Evolutionary conservation across 2,113 vertebrate genomes (phyloP).

Genomic region (Rallus limicola): DNA sequence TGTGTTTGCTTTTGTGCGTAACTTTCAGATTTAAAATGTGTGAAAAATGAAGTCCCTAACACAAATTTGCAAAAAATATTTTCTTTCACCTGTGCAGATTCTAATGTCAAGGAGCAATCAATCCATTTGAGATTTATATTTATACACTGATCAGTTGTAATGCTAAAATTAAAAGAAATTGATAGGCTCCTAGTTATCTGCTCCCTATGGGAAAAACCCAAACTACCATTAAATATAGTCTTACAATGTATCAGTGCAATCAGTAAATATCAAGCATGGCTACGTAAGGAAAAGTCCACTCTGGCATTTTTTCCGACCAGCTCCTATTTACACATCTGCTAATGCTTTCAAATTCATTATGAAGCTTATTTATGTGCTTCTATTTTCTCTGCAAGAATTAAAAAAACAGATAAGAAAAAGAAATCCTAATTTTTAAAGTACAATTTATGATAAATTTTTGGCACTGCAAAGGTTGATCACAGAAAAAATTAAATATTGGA

Average conservation of each 20-base stretch:
- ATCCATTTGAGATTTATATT: neutral
- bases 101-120: fast-evolving
- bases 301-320: neutral
- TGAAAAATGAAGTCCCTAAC: neutral
- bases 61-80: neutral
- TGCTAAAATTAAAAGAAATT: neutral
- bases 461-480: neutral
- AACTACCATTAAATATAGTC: neutral
- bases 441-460: constrained; percentile 38
- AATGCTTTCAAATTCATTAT: neutral
- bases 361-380: constrained; percentile 4
- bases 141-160: neutral
- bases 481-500: neutral
- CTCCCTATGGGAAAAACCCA: neutral
- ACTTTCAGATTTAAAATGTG: neutral
- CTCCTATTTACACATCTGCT: neutral
- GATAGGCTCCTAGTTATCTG: neutral
- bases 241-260: neutral
- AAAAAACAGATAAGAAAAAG: neutral
- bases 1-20: neutral
- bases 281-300: neutral
- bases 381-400: neutral
- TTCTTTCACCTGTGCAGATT: neutral
- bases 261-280: neutral
- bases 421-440: constrained; percentile 9